These are phyloP conservation scores for Sebastiscus tertius DNA, from an alignment of 2,797 vertebrate species.

Conservation along the genomic window DNA sequence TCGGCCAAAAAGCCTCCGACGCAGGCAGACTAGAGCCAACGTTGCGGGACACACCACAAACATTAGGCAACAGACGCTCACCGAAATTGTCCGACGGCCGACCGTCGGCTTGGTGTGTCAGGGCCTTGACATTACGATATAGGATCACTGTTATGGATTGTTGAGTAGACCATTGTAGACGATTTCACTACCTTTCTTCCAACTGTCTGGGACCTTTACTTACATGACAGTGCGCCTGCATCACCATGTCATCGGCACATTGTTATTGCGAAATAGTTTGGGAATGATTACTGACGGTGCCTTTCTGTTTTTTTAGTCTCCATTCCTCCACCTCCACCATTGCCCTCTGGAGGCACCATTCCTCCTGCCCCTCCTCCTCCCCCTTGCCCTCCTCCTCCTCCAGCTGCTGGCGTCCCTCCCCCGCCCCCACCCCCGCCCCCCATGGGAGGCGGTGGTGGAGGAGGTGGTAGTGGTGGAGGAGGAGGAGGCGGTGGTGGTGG, in stretches of 20 bases:
- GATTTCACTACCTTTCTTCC: neutral
- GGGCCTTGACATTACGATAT: neutral
- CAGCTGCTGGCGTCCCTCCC: slow-evolving; percentile 45
- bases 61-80: too few species aligned
- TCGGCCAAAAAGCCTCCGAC: too few species aligned
- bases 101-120: too few species aligned
- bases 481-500: slow-evolving; percentile 61
- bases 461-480: slow-evolving; percentile 23
- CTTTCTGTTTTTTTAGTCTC: slow-evolving; percentile 34
- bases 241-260: neutral
- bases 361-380: slow-evolving; percentile 60
- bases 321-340: slow-evolving; percentile 74
- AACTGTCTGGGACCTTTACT: neutral
- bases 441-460: slow-evolving; percentile 27
- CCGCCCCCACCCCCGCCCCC: slow-evolving; percentile 86
- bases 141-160: neutral
- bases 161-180: neutral
- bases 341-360: slow-evolving; percentile 63
- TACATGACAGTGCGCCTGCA: neutral
- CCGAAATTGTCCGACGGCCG: too few species aligned
- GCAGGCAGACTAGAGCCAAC: too few species aligned
- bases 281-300: neutral
- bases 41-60: too few species aligned
- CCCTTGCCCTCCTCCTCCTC: slow-evolving; percentile 62
- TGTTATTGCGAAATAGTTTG: neutral